phyloP scores from a whole-genome alignment of 2,113 vertebrate species.

The Brevimyrus niger region DNA sequence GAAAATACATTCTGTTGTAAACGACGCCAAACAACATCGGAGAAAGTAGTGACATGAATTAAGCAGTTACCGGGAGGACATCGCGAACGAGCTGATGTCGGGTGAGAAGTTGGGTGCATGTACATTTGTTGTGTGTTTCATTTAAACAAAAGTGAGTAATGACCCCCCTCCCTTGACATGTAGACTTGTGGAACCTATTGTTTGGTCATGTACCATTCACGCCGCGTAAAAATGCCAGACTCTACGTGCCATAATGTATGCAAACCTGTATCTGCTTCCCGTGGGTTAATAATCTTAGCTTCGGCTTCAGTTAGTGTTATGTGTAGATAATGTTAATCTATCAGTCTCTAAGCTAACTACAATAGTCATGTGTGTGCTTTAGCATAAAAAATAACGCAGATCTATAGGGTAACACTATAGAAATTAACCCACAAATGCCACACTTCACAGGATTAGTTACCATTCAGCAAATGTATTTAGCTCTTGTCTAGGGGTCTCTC shows the following conservation, averaged over 20 bases:
- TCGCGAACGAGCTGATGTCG: constrained; percentile 28
- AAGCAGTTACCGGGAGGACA: constrained; percentile 28
- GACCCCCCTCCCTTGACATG: neutral
- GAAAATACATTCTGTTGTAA: constrained; percentile 27
- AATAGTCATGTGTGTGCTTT: neutral
- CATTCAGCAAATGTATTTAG: neutral
- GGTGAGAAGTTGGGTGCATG: neutral
- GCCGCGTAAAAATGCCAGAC: neutral
- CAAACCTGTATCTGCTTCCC: neutral
- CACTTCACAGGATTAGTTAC: neutral
- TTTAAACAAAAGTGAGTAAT: neutral
- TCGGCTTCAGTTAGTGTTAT: neutral
- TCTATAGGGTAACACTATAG: neutral
- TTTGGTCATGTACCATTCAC: neutral
- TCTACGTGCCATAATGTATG: neutral
- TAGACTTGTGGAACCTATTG: neutral
- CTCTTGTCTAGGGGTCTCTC: neutral
- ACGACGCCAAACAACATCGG: neutral
- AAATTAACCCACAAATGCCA: neutral
- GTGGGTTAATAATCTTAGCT: neutral
- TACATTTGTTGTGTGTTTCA: neutral
- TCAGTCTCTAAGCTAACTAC: neutral
- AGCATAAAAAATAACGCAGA: neutral
- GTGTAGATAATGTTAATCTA: neutral
- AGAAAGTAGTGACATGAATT: constrained; percentile 12